Base-by-base conservation (phyloP, 2,888 invertebrate genomes). In the Pandemis heparana region DNA sequence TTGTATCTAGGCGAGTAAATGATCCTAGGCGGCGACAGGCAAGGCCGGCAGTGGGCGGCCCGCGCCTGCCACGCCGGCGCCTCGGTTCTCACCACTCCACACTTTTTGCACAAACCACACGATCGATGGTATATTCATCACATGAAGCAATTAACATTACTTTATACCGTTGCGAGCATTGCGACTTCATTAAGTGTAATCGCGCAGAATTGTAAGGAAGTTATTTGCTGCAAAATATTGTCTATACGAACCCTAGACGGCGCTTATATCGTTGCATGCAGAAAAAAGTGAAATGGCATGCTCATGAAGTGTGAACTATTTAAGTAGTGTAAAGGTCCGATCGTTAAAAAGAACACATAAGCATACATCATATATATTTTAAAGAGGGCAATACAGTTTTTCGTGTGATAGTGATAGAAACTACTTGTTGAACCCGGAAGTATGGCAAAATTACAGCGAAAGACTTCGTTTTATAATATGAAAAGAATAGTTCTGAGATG, bases 1-100 rank as follows among this genome's bases (percentile, higher is more conserved):
- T 88, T 84, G 83, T 89, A 91, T 90, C 89, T 89, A 86, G 87
- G 81, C 83, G 78, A 87, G 92, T 90, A 92, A 92, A 85, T 83
- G 89, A 92, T 92, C 90, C 89, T 81, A 83, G 85, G 83, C 84
- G 84, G 84, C 84, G 85, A 84, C 85, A 79, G 81, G 87, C 89
- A 91, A 93, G 92, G 90, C 86, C 90, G 87, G 78, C 79, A 86
- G 92, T 87, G 87, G 89, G 88, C 82, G 77, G 78, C 81, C 75
- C 85, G 86, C 83, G 86, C 83, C 84, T 72, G 68, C 77, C 56
- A 68, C 76, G 66, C 71, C 76, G 77, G 76, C 77, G 77, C 74
- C 74, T 64, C 64, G 77, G 77, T 78, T 78, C 77, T 76, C 71
- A 38, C 60, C 32, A 6, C 41, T 67, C 66, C 41, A 62, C 41